Conservation (phyloP, 2,888 invertebrate genomes). For the Calameuta idolon region DNA sequence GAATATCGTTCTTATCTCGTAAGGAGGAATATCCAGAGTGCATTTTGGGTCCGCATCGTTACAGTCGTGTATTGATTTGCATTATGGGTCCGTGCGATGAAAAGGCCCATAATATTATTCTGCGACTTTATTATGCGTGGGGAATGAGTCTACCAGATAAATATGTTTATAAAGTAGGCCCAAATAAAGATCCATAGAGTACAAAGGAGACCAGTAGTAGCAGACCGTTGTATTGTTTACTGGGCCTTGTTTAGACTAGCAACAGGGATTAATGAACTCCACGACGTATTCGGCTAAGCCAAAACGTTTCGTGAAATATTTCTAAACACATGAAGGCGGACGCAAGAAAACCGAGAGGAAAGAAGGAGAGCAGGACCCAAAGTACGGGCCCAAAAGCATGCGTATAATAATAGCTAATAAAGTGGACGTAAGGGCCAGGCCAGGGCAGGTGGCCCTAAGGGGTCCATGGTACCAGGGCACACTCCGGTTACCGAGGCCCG, state of each 20-base stretch:
- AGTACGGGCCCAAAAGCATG: conserved; percentile 46
- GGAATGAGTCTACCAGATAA: background rate
- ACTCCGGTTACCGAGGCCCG: conserved; percentile 48
- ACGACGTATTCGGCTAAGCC: conserved; percentile 41
- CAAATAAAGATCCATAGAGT: too few relatives aligned
- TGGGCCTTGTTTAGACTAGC: conserved; percentile 60
- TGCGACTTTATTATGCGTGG: background rate
- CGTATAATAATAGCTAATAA: conserved; percentile 66
- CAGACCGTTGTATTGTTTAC: background rate
- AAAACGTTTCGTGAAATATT: conserved; percentile 57
- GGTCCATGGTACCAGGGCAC: conserved; percentile 37
- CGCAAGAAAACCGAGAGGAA: conserved; percentile 16
- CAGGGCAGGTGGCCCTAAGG: conserved; percentile 56
- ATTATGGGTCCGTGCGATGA: background rate
- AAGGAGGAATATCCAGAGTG: background rate
- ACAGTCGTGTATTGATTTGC: background rate
- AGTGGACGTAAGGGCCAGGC: conserved; percentile 50
- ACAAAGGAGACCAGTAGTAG: background rate
- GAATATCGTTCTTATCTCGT: background rate
- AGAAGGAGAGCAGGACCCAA: conserved; percentile 18
- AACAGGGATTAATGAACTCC: conserved; percentile 58
- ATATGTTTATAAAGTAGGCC: background rate
- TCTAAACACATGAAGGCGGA: conserved; percentile 55
- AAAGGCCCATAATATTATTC: background rate
- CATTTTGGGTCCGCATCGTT: background rate